Conservation (phyloP, 1,140 invertebrate genomes). For the Pseudomyrmex concolor region DNA sequence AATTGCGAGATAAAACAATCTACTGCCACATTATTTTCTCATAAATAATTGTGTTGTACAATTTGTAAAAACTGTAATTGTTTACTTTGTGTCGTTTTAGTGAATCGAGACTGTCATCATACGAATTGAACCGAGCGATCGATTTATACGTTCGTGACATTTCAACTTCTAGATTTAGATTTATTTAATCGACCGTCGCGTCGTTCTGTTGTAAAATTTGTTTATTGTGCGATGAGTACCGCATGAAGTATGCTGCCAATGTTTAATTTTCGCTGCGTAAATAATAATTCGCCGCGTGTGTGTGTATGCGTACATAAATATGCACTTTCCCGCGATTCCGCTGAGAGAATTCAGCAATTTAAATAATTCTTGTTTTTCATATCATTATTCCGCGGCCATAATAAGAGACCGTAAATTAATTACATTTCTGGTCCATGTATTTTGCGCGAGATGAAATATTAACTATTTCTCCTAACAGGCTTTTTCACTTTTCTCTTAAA, state of each 20-base stretch:
- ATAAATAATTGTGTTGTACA: not conserved
- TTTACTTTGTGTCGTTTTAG: too few relatives aligned
- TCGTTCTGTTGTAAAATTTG: conserved; percentile 4
- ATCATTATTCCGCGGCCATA: not conserved
- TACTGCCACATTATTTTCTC: not conserved
- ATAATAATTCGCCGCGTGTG: too few relatives aligned
- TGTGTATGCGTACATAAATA: not conserved
- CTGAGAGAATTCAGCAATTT: conserved; percentile 19
- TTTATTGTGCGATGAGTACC: conserved; percentile 8
- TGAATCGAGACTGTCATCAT: too few relatives aligned
- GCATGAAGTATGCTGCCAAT: conserved; percentile 28
- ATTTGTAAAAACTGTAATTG: not conserved
- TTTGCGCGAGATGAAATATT: not conserved
- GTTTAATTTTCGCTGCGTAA: conserved; percentile 33
- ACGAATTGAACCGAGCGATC: not conserved
- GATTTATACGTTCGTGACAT: not conserved
- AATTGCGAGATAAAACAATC: not conserved
- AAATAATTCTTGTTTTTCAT: conserved; percentile 17
- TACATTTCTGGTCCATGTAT: not conserved
- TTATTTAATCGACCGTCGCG: not conserved
- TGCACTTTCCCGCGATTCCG: not conserved
- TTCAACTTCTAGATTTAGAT: conserved; percentile 11
- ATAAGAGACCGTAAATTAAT: conserved; percentile 20
- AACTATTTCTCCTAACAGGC: not conserved
- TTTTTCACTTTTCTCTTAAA: not conserved